Evolutionary conservation across 2,797 vertebrate species (phyloP).

Genomic region (Petrocephalus schoutedeni): DNA sequence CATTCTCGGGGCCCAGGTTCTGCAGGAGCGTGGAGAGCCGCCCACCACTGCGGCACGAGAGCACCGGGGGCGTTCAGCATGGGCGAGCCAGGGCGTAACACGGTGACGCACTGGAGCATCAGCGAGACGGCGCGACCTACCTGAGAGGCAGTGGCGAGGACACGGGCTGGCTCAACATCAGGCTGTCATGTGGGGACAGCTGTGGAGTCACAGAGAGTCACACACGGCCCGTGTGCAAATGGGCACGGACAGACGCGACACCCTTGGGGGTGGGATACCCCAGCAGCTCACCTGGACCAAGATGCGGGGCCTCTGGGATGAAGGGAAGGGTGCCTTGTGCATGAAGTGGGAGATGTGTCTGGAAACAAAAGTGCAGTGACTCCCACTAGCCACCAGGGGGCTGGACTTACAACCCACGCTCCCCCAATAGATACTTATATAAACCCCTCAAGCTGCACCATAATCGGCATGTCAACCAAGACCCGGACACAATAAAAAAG

Average conservation of each 20-base stretch:
- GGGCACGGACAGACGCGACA: background rate
- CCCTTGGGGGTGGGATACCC: background rate
- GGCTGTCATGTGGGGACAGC: constrained; percentile 93
- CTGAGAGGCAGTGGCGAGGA: constrained; percentile 93
- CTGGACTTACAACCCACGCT: background rate
- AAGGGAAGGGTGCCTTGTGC: constrained; percentile 97
- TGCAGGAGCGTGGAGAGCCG: constrained; percentile 91
- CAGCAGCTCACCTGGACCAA: constrained; percentile 81
- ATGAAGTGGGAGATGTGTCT: constrained; percentile 99
- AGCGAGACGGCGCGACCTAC: constrained; percentile 53
- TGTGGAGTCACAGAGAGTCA: constrained; percentile 46
- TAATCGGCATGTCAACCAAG: background rate
- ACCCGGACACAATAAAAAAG: background rate
- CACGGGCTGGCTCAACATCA: constrained; percentile 95
- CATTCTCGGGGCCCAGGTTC: constrained; percentile 94
- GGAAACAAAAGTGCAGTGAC: constrained; percentile 34
- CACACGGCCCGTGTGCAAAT: background rate
- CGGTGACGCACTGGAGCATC: background rate
- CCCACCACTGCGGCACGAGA: constrained; percentile 69
- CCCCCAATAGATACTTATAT: background rate
- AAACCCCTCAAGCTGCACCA: background rate
- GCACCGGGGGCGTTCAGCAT: background rate
- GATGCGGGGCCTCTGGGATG: constrained; percentile 90
- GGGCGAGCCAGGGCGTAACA: background rate
- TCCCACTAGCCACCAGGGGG: background rate